These are phyloP conservation scores for Mormyrus hasselquistii DNA, from an alignment of 2,797 vertebrate species.

Conservation along the genomic window DNA sequence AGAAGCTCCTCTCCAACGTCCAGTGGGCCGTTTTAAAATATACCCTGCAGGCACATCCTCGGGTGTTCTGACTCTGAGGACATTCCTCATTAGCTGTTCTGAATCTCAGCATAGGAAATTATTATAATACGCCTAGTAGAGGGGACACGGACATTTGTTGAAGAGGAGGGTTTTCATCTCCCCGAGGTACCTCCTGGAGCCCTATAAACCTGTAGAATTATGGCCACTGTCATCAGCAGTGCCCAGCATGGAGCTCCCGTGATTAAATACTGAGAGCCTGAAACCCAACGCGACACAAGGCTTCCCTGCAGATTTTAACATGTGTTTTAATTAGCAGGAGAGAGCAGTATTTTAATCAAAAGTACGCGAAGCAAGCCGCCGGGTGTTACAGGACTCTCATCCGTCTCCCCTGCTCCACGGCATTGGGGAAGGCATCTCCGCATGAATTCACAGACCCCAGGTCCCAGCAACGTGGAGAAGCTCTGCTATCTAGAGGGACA, in stretches of 20 bases:
- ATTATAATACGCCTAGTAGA: neutral
- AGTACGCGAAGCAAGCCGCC: neutral
- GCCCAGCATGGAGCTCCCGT: neutral
- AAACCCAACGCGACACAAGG: neutral
- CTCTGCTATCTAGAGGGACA: neutral
- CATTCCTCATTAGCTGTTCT: neutral
- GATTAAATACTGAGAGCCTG: neutral
- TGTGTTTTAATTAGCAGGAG: neutral
- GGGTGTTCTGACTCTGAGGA: neutral
- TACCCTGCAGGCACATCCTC: neutral
- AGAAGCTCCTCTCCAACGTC: neutral
- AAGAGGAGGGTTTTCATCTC: neutral
- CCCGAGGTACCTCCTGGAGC: neutral
- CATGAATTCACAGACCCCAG: neutral
- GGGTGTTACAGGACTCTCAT: neutral
- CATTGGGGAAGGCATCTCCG: neutral
- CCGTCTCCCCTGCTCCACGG: neutral
- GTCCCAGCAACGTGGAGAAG: neutral
- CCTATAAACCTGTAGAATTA: neutral
- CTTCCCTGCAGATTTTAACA: slow-evolving; percentile 4
- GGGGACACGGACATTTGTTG: neutral
- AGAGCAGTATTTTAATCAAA: slow-evolving; percentile 8
- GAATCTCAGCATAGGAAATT: neutral
- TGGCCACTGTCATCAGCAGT: neutral
- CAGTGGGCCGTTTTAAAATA: neutral